A percentile compares a stretch with the other conserved stretches of the same genome.
These are phyloP conservation scores for Biston stratarius DNA, from an alignment of 2,888 invertebrate genomes.

Conservation along the genomic window DNA sequence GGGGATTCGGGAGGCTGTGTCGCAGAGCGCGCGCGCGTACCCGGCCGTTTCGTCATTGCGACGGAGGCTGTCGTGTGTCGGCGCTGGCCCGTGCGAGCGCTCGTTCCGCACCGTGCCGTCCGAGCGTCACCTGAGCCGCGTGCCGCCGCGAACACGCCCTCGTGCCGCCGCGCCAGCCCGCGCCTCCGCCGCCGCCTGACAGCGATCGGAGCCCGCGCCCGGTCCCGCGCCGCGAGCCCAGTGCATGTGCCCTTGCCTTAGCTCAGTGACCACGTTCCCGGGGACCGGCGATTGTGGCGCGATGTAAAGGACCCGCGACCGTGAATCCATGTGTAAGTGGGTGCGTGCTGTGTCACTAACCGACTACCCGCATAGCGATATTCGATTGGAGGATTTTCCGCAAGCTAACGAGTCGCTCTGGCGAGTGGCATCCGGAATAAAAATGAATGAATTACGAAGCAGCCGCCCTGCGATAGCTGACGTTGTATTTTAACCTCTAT, in stretches of 20 bases:
- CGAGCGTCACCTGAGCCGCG: constrained; percentile 62
- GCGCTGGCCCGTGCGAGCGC: constrained; percentile 82
- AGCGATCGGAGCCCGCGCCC: constrained; percentile 49
- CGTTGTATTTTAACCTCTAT: constrained; percentile 77
- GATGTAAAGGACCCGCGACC: constrained; percentile 82
- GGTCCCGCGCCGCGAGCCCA: constrained; percentile 64
- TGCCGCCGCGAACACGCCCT: constrained; percentile 58
- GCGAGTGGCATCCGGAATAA: constrained; percentile 67
- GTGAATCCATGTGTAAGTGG: constrained; percentile 84
- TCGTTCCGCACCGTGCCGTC: constrained; percentile 67
- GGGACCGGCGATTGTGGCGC: constrained; percentile 90
- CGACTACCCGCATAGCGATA: constrained; percentile 68
- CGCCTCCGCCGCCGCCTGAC: constrained; percentile 46
- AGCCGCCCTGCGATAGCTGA: constrained; percentile 55
- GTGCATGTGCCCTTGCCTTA: constrained; percentile 86
- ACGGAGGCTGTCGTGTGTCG: constrained; percentile 84
- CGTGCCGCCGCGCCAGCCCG: constrained; percentile 46
- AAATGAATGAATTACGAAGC: constrained; percentile 75
- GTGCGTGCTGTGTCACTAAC: constrained; percentile 71
- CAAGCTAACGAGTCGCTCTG: constrained; percentile 57
- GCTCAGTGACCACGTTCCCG: constrained; percentile 87
- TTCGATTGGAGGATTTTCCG: constrained; percentile 70
- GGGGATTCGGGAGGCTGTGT: constrained; percentile 77
- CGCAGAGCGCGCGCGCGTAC: constrained; percentile 84
- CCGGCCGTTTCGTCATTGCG: constrained; percentile 86